A percentile compares a stretch with the other conserved stretches of the same genome.
phyloP scores from a whole-genome alignment of 2,113 vertebrate species.

The Gymnobelideus leadbeateri region DNA sequence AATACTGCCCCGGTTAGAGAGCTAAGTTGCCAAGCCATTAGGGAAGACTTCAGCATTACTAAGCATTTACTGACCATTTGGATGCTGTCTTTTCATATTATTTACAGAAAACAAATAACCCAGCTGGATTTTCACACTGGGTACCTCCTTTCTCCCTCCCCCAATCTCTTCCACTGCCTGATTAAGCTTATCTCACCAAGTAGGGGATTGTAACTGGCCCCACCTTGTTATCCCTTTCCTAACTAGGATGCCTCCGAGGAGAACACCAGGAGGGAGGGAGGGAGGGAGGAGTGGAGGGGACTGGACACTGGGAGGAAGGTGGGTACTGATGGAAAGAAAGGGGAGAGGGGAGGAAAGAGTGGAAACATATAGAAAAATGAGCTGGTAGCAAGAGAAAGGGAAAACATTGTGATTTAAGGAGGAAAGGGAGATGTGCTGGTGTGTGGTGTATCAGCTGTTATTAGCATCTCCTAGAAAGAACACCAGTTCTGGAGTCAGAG shows the following conservation, averaged over 20 bases:
- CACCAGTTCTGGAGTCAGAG: too few species aligned
- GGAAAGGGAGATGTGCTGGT: not conserved
- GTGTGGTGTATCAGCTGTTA: too few species aligned
- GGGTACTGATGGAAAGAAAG: not conserved
- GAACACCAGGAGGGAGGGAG: not conserved
- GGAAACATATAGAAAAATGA: not conserved
- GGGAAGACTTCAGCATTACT: conserved; percentile 69
- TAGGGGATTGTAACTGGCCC: conserved; percentile 76
- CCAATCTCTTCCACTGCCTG: not conserved
- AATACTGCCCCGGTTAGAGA: not conserved
- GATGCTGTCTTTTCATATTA: conserved; percentile 67
- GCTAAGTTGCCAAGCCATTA: not conserved
- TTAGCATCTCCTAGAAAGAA: too few species aligned
- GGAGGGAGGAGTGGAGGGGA: not conserved
- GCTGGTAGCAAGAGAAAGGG: not conserved
- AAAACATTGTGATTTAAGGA: not conserved
- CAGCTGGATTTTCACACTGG: conserved; percentile 62
- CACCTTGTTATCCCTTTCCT: conserved; percentile 17
- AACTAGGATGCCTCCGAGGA: not conserved
- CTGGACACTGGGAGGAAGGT: not conserved
- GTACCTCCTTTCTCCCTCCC: conserved; percentile 3
- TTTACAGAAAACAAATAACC: conserved; percentile 61
- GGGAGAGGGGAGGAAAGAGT: not conserved
- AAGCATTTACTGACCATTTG: conserved; percentile 67
- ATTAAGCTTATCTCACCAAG: conserved; percentile 72